Evolutionary conservation across 2,888 invertebrate species (phyloP), one percentile per base, ranked within the genome.

Genomic region (Antheraea yamamai): DNA sequence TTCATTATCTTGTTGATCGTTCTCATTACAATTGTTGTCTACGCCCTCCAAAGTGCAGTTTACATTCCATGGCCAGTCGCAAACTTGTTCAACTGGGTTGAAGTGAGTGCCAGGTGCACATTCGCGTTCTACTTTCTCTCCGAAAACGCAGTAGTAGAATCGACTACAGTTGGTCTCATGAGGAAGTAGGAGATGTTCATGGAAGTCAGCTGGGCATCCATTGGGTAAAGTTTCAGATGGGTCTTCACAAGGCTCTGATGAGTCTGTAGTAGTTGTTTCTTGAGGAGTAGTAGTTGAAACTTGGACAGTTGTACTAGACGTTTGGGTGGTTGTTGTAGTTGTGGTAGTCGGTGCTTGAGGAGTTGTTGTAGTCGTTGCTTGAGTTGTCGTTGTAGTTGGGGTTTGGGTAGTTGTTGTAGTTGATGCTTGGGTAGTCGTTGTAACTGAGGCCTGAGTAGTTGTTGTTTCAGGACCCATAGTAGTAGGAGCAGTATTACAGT

Each of bases 71-170:
- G 66, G 66, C 66, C 68, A 68, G 6, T 68, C 30, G 30, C 68
- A 68, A 76, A 26, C 64, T 26, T 64, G 61, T 12, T n/a, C 23
- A 1, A 8, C 52, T 8, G 81, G 82, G 74, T 84, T 85, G 81
- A 89, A 89, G 73, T 84, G 83, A 0, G 81, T 75, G 0, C 82
- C 85, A 4, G 77, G 52, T 0, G 81, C 77, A 61, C 89, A 88
- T 0, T 78, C 47, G 6, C 75, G 70, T 58, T 79, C 81, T 0
- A 82, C 77, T 72, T 77, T 73, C 12, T 77, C 55, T 2, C 85
- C 84, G 23, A 72, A 73, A 0, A 80, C 80, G 71, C 86, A 87
- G 47, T 79, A 78, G 76, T 85, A 87, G 82, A 85, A 88, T 14
- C 78, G 80, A 51, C 20, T 75, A 77, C 87, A 88, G 47, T 84